phyloP scores from a whole-genome alignment of 2,797 vertebrate species.

The Triplophysa yarkandensis region DNA sequence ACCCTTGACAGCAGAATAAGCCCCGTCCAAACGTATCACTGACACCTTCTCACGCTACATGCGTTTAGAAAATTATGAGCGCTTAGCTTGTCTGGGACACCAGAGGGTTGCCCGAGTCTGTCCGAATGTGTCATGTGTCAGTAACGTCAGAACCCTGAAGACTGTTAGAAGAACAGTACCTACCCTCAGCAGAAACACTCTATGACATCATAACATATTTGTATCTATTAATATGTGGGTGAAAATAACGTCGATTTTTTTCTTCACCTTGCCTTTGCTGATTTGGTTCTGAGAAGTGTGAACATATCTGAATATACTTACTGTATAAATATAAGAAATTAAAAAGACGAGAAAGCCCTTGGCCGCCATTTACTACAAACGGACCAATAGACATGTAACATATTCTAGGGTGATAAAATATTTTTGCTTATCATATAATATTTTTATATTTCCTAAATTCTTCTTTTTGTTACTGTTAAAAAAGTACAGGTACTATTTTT shows the following conservation, averaged over 20 bases:
- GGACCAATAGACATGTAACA: too few relatives aligned
- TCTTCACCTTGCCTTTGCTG: too few relatives aligned
- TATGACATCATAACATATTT: not conserved
- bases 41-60: conserved; percentile 39
- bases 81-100: conserved; percentile 41
- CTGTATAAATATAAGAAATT: too few relatives aligned
- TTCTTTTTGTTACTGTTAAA: not conserved
- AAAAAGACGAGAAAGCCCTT: too few relatives aligned
- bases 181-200: conserved; percentile 14
- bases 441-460: not conserved
- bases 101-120: conserved; percentile 44
- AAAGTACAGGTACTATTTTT: not conserved
- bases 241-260: too few relatives aligned
- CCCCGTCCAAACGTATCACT: conserved; percentile 30
- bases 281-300: too few relatives aligned
- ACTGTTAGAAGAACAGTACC: not conserved
- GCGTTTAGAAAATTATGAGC: conserved; percentile 48
- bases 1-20: conserved; percentile 13
- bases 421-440: too few relatives aligned
- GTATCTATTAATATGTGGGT: too few relatives aligned
- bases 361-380: too few relatives aligned
- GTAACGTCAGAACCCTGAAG: conserved; percentile 43
- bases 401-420: not conserved
- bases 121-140: conserved; percentile 37
- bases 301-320: too few relatives aligned